phyloP scores from a whole-genome alignment of 2,888 invertebrate species.

The Diplazon laetatorius region DNA sequence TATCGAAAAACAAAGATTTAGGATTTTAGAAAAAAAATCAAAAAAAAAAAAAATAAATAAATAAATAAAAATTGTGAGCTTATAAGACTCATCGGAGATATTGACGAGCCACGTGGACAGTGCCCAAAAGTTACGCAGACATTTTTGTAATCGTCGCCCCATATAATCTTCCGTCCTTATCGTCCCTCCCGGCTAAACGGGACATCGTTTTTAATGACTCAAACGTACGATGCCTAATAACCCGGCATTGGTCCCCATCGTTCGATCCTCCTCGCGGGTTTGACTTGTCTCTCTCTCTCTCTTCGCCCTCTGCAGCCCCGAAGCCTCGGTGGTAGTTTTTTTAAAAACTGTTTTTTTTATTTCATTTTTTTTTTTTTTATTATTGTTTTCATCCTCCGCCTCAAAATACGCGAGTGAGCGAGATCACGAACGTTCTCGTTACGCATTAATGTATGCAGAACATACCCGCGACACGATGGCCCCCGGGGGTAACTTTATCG shows the following conservation, averaged over 20 bases:
- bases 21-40: too few relatives aligned
- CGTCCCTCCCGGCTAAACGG: slow-evolving; percentile 52
- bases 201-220: slow-evolving; percentile 64
- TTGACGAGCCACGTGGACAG: slow-evolving; percentile 54
- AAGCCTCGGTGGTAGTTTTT: slow-evolving; percentile 12
- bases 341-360: too few relatives aligned
- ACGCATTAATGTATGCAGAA: slow-evolving; percentile 67
- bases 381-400: too few relatives aligned
- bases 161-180: slow-evolving; percentile 31
- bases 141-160: slow-evolving; percentile 52
- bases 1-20: too few relatives aligned
- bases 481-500: slow-evolving; percentile 66
- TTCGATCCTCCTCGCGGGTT: slow-evolving; percentile 40
- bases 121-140: slow-evolving; percentile 53
- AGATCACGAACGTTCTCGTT: slow-evolving; percentile 62
- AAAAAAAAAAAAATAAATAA: too few relatives aligned
- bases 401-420: slow-evolving; percentile 51
- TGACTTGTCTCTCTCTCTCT: slow-evolving; percentile 35
- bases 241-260: slow-evolving; percentile 60
- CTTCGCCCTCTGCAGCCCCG: slow-evolving; percentile 34
- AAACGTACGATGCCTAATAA: slow-evolving; percentile 66
- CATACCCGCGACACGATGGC: slow-evolving; percentile 63
- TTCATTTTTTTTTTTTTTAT: slow-evolving; percentile 12
- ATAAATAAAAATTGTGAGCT: not conserved
- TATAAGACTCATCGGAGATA: not conserved